Conservation (phyloP, 2,797 vertebrate genomes). For the Mycteria americana region DNA sequence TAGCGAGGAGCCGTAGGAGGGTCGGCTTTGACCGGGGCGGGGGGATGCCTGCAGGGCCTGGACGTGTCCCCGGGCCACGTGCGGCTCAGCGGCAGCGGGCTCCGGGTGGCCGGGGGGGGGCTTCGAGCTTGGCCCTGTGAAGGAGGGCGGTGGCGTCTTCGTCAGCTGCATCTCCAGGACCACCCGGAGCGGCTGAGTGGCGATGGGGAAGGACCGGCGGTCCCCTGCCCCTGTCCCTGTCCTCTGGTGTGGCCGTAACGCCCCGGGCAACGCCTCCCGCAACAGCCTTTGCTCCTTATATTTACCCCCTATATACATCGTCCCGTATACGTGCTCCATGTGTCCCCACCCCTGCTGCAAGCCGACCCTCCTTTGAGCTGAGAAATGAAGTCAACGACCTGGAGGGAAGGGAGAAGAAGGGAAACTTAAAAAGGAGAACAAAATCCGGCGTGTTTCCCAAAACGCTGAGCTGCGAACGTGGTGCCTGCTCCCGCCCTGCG, state of each 20-base stretch:
- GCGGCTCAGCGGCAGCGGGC: background rate
- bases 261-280: background rate
- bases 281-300: background rate
- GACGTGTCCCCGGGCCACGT: background rate
- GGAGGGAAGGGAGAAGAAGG: background rate
- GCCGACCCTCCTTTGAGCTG: background rate
- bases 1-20: background rate
- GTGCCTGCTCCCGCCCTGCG: background rate
- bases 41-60: background rate
- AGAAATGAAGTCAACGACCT: background rate
- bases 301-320: background rate
- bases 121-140: background rate
- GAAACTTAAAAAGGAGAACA: background rate
- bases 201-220: background rate
- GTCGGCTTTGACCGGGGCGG: accelerated
- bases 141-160: accelerated
- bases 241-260: background rate
- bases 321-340: background rate
- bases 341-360: background rate
- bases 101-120: accelerated
- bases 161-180: too few relatives aligned
- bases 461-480: accelerated
- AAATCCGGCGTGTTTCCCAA: background rate
- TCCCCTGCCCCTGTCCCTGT: background rate
- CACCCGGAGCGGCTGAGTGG: background rate